Evolutionary conservation across 2,888 invertebrate genomes (phyloP), one percentile per base, ranked within the genome.

Genomic region (Hybos culiciformis): DNA sequence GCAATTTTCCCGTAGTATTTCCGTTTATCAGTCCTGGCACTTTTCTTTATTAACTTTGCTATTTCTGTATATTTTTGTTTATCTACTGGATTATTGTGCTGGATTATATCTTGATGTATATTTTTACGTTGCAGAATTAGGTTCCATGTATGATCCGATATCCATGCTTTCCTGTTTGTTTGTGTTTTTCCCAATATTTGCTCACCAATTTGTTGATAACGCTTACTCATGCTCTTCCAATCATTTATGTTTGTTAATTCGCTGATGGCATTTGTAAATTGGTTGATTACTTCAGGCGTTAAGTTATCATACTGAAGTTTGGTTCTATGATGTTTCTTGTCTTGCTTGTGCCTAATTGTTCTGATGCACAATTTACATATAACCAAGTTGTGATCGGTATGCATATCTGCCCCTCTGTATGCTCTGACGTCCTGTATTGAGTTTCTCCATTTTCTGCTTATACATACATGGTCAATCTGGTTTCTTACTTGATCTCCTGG

Each of bases 391-490:
- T 21, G 41, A 1, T 41, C 40, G 17, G 14, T 21, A 4, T 29
- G 32, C 9, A 41, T 41, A 41, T 41, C 41, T 14, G 29, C 29
- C 19, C 29, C 39, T 20, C 41, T 41, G 31, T 23, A 32, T n/a
- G 14, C 19, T 11, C 7, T 32, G 20, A 41, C 29, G 19, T 41
- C 31, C 3, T 11, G 11, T 20, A 39, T n/a, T 12, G 18, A 39
- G 17, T 5, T 12, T 5, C 39, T 5, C 39, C 39, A 41, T 31
- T 33, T 41, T 32, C 21, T 31, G 17, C 41, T 19, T 12, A 32
- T 7, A 12, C 12, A 32, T 20, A 20, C 20, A n/a, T 41, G 41
- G 14, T 41, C 32, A 5, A 41, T 41, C 33, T 29, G 32, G 17
- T 41, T 41, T 29, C 41, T 5, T 18, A 33, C 17, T 12, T 23